phyloP scores from a whole-genome alignment of 35 echinoderm and acorn worm species.

The Apostichopus californicus region DNA sequence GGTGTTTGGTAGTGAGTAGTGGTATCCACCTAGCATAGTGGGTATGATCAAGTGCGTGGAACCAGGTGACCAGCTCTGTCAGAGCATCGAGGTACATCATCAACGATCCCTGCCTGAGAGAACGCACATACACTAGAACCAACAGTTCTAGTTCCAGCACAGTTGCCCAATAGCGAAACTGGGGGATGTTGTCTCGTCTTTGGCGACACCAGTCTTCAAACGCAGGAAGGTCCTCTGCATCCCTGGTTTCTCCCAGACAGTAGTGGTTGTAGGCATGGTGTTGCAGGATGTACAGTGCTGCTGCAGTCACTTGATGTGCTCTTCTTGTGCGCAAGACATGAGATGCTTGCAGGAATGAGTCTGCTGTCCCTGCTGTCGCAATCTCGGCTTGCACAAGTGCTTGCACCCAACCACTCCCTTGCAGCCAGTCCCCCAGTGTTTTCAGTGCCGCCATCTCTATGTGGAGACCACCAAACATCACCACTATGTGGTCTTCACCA shows the following conservation, averaged over 20 bases:
- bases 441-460: slow-evolving; percentile 68
- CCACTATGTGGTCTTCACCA: too few species aligned
- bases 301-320: slow-evolving; percentile 63
- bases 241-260: neutral
- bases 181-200: too few species aligned
- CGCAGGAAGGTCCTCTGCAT: too few species aligned
- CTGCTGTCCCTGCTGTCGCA: slow-evolving; percentile 37
- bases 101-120: neutral
- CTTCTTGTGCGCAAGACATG: slow-evolving; percentile 45
- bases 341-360: slow-evolving; percentile 25
- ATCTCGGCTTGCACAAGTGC: slow-evolving; percentile 49
- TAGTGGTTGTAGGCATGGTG: neutral
- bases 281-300: neutral
- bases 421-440: slow-evolving; percentile 42
- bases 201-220: too few species aligned
- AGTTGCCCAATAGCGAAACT: slow-evolving; percentile 53
- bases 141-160: slow-evolving; percentile 12
- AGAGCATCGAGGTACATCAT: neutral
- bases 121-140: neutral
- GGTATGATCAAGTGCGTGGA: neutral
- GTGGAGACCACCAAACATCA: slow-evolving; percentile 62
- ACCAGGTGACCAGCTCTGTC: neutral
- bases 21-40: slow-evolving; percentile 44
- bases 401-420: slow-evolving; percentile 56
- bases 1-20: slow-evolving; percentile 15